Evolutionary conservation across 2,797 vertebrate genomes (phyloP), one percentile per base, ranked within the genome.

Genomic region (Xenops minutus): DNA sequence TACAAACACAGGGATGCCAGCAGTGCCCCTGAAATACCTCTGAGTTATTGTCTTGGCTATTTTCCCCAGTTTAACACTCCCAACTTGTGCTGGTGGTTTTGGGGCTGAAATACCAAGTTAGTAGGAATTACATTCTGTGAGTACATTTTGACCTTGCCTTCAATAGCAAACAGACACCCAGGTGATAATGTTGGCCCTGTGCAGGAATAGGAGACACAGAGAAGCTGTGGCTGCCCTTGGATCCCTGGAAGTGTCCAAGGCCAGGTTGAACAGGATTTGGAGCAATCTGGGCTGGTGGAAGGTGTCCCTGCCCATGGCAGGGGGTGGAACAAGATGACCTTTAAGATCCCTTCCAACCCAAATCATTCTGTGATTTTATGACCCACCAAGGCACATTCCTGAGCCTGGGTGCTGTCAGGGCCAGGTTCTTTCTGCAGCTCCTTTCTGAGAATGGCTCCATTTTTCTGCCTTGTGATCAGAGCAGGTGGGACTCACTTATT

Each of bases 1-100:
- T 12, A 4, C 16, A 68, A 66, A 49, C 10, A 30, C 6, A 1
- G 5, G 17, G 56, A 18, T 23, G 23, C 4, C 36, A 56, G 37
- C 4, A 34, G 4, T 39, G 58, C 6, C 49, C 43, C 63, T 68
- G 48, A 29, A 67, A 39, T 7, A n/a, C 6, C 5, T 0, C 12
- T 5, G 26, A 74, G 12, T 18, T 36, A 2, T 23, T 59, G 6
- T 17, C 48, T 23, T 0, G 0, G 55, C 22, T 17, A 4, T 41
- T 83, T 81, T 54, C 29, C 76, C 51, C 32, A 44, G 6, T 22
- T 64, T 24, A 76, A 3, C 13, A 7, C 24, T 46, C 26, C 11
- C 36, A 62, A 7, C 29, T 17, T 7, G 12, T 52, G 49, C 2
- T 24, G 24, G 20, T 29, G 46, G 29, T 39, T 73, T 55, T 46